A percentile compares a stretch with the other conserved stretches of the same genome.
These are phyloP conservation scores for Zoanthus sansibaricus DNA, from an alignment of 92 coral and sea anemone species.

Conservation along the genomic window DNA sequence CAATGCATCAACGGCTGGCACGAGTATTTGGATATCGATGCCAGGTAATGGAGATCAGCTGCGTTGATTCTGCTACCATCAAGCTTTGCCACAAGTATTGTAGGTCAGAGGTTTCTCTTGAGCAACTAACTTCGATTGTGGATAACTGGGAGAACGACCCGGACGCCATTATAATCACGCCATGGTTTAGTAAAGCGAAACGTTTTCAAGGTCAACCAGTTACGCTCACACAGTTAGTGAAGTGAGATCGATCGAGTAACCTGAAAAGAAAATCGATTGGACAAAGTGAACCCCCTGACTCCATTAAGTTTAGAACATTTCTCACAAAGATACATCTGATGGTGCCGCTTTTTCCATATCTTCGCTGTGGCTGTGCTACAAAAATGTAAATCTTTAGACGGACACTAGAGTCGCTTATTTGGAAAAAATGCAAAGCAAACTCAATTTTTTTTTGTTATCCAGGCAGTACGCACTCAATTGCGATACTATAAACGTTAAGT, in stretches of 20 bases:
- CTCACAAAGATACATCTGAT: too few relatives aligned
- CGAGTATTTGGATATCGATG: conserved; percentile 69
- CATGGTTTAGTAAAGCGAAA: conserved; percentile 74
- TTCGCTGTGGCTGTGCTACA: too few relatives aligned
- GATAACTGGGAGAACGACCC: conserved; percentile 77
- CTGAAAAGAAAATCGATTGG: too few relatives aligned
- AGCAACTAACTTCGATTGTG: conserved; percentile 57
- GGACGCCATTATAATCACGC: conserved; percentile 56
- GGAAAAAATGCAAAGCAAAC: too few relatives aligned
- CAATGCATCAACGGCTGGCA: conserved; percentile 65
- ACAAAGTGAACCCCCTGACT: too few relatives aligned
- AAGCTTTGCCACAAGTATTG: conserved; percentile 55
- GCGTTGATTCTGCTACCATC: conserved; percentile 58
- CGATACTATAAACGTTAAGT: too few relatives aligned
- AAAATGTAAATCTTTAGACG: too few relatives aligned
- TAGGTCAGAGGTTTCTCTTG: conserved; percentile 46
- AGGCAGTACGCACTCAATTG: too few relatives aligned
- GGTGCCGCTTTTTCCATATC: too few relatives aligned
- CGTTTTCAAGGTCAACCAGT: conserved; percentile 12
- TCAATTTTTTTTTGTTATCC: too few relatives aligned
- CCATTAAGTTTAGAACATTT: too few relatives aligned
- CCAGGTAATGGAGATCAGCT: conserved; percentile 70
- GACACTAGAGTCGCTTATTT: too few relatives aligned
- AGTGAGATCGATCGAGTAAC: background rate
- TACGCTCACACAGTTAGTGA: conserved; percentile 4